Evolutionary conservation across 2,113 vertebrate species (phyloP).

Genomic region (Oreochromis aureus): DNA sequence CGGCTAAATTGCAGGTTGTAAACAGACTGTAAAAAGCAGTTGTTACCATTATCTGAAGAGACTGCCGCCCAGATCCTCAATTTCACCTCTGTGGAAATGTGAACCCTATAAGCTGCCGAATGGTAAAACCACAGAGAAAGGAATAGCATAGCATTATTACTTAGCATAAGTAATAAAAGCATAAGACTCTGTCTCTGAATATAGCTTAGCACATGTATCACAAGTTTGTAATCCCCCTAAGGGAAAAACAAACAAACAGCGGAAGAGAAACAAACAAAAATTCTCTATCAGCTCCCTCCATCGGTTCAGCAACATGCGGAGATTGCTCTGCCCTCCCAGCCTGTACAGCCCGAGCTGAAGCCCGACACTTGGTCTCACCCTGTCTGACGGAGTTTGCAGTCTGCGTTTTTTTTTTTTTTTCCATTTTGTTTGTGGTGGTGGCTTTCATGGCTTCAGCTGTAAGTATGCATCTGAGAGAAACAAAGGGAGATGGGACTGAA

Average conservation of each 20-base stretch:
- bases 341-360: not conserved
- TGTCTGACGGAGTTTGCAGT: slow-evolving; percentile 57
- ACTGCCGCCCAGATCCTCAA: not conserved
- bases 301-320: not conserved
- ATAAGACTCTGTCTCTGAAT: not conserved
- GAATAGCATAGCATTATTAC: not conserved
- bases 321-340: not conserved
- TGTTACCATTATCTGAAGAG: slow-evolving; percentile 7
- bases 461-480: slow-evolving; percentile 68
- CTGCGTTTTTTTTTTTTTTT: slow-evolving; percentile 43
- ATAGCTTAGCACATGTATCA: not conserved
- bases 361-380: slow-evolving; percentile 71
- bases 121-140: not conserved
- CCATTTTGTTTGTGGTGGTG: not conserved
- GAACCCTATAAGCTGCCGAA: not conserved
- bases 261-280: not conserved
- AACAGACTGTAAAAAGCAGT: slow-evolving; percentile 25
- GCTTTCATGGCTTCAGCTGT: slow-evolving; percentile 57
- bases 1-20: slow-evolving; percentile 26
- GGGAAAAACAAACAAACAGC: not conserved
- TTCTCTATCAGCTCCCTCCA: not conserved
- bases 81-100: not conserved
- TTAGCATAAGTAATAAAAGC: not conserved
- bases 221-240: not conserved
- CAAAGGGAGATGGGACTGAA: slow-evolving; percentile 63